Percentiles rank a stretch among this genome's conserved stretches.
phyloP scores from a whole-genome alignment of 2,797 vertebrate genomes.

The Hyperoplus immaculatus region DNA sequence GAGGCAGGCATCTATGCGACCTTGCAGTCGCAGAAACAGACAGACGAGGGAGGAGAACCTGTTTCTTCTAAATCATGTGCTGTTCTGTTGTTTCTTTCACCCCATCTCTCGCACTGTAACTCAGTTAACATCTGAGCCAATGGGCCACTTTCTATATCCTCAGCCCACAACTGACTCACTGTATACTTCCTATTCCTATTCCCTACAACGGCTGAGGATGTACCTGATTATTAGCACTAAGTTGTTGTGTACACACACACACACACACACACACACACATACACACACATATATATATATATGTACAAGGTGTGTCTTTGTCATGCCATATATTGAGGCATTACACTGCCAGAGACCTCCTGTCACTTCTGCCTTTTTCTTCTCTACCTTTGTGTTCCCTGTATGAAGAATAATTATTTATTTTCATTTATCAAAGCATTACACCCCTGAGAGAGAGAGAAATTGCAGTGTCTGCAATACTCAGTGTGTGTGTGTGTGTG shows the following conservation, averaged over 20 bases:
- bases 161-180: slow-evolving; percentile 39
- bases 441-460: slow-evolving; percentile 78
- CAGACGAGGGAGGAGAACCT: slow-evolving; percentile 57
- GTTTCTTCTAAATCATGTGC: slow-evolving; percentile 73
- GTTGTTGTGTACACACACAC: slow-evolving; percentile 25
- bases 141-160: slow-evolving; percentile 44
- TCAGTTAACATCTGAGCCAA: slow-evolving; percentile 62
- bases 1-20: slow-evolving; percentile 61
- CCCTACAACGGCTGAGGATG: slow-evolving; percentile 39
- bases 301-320: slow-evolving; percentile 34
- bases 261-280: not conserved
- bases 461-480: slow-evolving; percentile 82
- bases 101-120: slow-evolving; percentile 44
- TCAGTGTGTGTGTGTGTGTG: slow-evolving; percentile 55
- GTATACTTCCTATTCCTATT: slow-evolving; percentile 42
- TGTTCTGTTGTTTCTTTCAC: slow-evolving; percentile 30
- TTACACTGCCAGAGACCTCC: slow-evolving; percentile 70
- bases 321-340: slow-evolving; percentile 63
- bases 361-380: slow-evolving; percentile 63
- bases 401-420: slow-evolving; percentile 83
- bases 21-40: slow-evolving; percentile 74
- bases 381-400: slow-evolving; percentile 64
- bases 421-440: slow-evolving; percentile 87
- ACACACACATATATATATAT: slow-evolving; percentile 5
- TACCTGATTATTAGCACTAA: slow-evolving; percentile 49